phyloP scores from a whole-genome alignment of 2,888 invertebrate genomes.

The Microplitis deprimator region DNA sequence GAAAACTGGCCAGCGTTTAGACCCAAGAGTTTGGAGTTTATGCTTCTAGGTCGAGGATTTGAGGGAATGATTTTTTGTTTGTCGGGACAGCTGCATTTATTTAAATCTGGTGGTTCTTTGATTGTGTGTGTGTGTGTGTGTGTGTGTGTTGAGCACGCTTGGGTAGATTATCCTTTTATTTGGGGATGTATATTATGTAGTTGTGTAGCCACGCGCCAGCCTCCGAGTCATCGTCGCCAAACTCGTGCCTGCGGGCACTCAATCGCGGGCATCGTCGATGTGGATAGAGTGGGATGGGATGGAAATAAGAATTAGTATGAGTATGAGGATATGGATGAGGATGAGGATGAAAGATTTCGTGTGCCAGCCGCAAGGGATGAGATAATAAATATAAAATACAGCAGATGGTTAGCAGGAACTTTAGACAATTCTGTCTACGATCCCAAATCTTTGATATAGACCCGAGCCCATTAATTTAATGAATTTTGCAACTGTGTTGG shows the following conservation, averaged over 20 bases:
- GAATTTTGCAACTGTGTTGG: constrained; percentile 6
- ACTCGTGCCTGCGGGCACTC: constrained; percentile 33
- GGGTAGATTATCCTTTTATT: background rate
- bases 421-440: constrained; percentile 2
- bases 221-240: constrained; percentile 26
- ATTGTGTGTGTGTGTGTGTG: background rate
- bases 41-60: no score
- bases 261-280: constrained; percentile 15
- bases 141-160: background rate
- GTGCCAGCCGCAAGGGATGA: constrained; percentile 24
- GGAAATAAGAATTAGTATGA: constrained; percentile 10
- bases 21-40: no score
- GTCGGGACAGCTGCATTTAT: background rate
- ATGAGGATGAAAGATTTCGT: constrained; percentile 16
- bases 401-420: constrained; percentile 40
- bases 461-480: constrained; percentile 6
- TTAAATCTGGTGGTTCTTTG: background rate
- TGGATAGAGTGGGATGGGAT: background rate
- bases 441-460: constrained; percentile 12
- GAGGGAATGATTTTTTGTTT: no score
- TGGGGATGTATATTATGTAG: background rate
- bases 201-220: constrained; percentile 38
- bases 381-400: constrained; percentile 37
- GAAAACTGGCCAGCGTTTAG: no score
- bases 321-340: background rate